A percentile compares a stretch with the other conserved stretches of the same genome.
Conservation (phyloP, 2,888 invertebrate genomes). For the Alentia gelatinosa region DNA sequence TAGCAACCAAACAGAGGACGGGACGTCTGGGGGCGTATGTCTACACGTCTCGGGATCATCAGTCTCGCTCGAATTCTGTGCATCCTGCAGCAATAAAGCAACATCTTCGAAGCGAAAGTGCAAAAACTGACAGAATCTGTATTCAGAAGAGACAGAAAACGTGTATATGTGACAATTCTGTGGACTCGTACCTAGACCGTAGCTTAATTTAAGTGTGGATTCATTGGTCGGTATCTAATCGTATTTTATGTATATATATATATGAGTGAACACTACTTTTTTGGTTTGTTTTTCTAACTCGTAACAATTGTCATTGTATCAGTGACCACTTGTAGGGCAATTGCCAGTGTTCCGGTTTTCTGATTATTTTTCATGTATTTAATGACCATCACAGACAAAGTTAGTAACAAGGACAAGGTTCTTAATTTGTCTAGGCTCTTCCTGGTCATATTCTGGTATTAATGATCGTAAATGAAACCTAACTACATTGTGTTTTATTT, state of each 20-base stretch:
- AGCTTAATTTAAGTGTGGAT: neutral
- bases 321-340: no score
- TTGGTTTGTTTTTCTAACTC: no score
- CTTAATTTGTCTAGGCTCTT: no score
- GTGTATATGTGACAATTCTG: neutral
- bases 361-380: no score
- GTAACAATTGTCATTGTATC: no score
- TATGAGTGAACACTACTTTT: no score
- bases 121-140: neutral
- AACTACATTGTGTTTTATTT: no score
- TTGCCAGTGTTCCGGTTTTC: no score
- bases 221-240: constrained; percentile 47
- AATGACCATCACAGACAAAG: no score
- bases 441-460: no score
- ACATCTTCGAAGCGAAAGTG: neutral
- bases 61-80: constrained; percentile 75
- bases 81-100: constrained; percentile 57
- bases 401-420: no score
- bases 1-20: neutral
- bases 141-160: neutral
- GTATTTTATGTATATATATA: neutral
- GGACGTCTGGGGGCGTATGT: constrained; percentile 71
- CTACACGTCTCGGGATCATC: constrained; percentile 73
- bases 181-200: neutral
- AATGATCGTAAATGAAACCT: no score